Base-by-base conservation (phyloP, 2,797 vertebrate genomes). In the Anguilla marmorata region DNA sequence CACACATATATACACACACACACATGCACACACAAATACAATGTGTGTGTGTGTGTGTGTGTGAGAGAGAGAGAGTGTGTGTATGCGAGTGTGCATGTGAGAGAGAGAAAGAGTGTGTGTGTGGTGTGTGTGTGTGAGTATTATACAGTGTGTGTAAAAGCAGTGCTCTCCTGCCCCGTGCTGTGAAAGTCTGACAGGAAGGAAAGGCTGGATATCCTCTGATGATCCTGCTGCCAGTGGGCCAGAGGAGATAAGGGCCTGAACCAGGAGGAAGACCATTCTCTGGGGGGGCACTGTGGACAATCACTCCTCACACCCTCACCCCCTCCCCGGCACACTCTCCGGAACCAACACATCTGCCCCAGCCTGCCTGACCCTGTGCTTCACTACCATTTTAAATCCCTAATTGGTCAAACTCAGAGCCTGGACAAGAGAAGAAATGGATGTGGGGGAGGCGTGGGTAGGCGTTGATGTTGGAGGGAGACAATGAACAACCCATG, bases 181-280 rank as follows among this genome's bases (percentile, higher is more conserved):
- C 88, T 94, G 93, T 94, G 94, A 95, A 94, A 93, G 94, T 95
- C 94, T 95, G 94, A 95, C 93, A 95, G 95, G 96, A 96, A 96
- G 95, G 95, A 96, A 96, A 95, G 93, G 92, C 92, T 86, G 90
- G 82, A 87, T 93, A 95, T 96, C 96, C 96, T 94, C 94, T 95
- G 94, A 96, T 96, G 94, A 94, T 94, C 94, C 94, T 93, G 93
- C 94, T 94, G 95, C 93, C 93, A 92, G 88, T 92, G 91, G 93
- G 92, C 90, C 90, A 88, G 89, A 89, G 90, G 89, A 95, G 95
- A 96, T 96, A 96, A 96, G 93, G 92, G 90, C 92, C 91, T 90
- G 91, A 90, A 58, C 74, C 33, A 85, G 41, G 84, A 80, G 87
- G 86, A 87, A 88, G 89, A 63, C 79, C 84, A 16, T 33, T 89